Evolutionary conservation across 2,113 vertebrate species (phyloP), one percentile per base, ranked within the genome.

Genomic region (Halichoerus grypus): DNA sequence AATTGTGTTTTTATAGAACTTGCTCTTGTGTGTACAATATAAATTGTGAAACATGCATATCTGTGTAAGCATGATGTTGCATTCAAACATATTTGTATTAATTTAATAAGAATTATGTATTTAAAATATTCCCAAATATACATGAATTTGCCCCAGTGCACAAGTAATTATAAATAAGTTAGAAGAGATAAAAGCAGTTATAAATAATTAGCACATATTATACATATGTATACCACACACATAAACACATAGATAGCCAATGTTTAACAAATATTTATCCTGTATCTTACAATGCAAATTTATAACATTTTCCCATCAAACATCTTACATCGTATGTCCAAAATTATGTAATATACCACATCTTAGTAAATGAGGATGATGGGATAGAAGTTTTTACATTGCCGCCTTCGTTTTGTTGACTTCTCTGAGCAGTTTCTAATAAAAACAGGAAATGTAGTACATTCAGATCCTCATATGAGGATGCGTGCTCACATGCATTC

Each of bases 401-500:
- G 31, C 16, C n/a, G 16, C 18, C 71, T 77, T 36, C 21, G 36
- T 79, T n/a, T n/a, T 67, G 10, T 55, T 61, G 53, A 19, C 51
- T 87, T 72, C 15, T 55, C 80, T 84, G 53, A 71, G 11, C 28
- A 36, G 42, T 79, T 65, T 26, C 65, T 69, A 12, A 11, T 61
- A 72, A 59, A 1, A 72, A 61, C 1, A 55, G 46, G 19, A 33
- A 72, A 84, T 1, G 1, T 8, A 4, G 18, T 26, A 2, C 0
- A 19, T 51, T 65, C 10, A 3, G 61, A n/a, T 88, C 36, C 22
- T 88, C 49, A 1, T 4, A 24, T 10, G 24, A 84, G 6, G 42
- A 18, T 33, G 16, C 18, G 19, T 1, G 1, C 49, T 49, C 12
- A 46, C 5, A 14, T 1, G 2, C 12, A 1, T 49, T 0, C 42